Base-by-base conservation (phyloP, 1,140 invertebrate species). In the Atta cephalotes region DNA sequence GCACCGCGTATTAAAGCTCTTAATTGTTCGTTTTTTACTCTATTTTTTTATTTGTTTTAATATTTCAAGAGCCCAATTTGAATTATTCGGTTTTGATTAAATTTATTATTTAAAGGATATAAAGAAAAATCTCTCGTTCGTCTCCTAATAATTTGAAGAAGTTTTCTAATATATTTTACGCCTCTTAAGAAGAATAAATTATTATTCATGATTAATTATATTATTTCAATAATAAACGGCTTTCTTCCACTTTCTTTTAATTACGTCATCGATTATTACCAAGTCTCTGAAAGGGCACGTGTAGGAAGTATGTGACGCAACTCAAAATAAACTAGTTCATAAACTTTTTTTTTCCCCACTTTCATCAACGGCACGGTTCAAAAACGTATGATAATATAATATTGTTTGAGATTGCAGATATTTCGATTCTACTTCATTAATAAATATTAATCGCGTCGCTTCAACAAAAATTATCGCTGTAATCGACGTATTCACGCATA, bases 201-300 rank as follows among this genome's bases (percentile, higher is more conserved):
- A 28, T 58, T 2, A 39, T 25, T 76, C 0, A 21, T 62, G 45
- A 45, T 39, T 62, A 77, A 31, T 76, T 76, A 39, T 14, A 14
- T 51, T 51, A 45, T 76, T 76, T 18, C 10, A n/a, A 76, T 21
- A 76, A 58, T 58, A 58, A 60, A 60, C 58, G 60, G 28, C n/a
- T 35, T 76, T 62, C 74, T 35, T 58, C n/a, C 35, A 62, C 35
- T 62, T 77, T 58, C 51, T 21, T 35, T 76, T 53, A 71, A 71
- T 71, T 74, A 58, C 51, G 4, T 58, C 53, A 58, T n/a, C 53
- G 51, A 58, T 74, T 62, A 45, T 77, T 62, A 45, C 16, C 35
- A n/a, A 76, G 14, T 45, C 9, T 21, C 9, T 53, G 31, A 62
- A 62, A 78, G 16, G 10, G 35, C 39, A 28, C 35, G 53, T 35